Evolutionary conservation across 2,113 vertebrate genomes (phyloP).

Genomic region (Stercorarius parasiticus): DNA sequence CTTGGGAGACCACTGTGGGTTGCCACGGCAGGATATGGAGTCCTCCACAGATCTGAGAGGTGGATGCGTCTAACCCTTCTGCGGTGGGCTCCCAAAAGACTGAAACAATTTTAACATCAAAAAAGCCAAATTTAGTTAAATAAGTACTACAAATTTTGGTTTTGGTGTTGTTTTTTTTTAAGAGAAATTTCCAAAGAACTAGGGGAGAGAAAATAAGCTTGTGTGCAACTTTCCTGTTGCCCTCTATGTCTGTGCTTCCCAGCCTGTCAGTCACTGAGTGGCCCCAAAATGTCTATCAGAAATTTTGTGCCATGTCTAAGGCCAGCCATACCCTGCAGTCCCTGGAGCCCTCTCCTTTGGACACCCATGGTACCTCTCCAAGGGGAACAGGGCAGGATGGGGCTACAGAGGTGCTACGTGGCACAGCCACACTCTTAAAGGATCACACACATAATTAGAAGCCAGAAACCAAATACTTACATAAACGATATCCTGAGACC

Average conservation of each 20-base stretch:
- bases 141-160: background rate
- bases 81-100: background rate
- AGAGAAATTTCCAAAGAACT: background rate
- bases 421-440: background rate
- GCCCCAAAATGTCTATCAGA: background rate
- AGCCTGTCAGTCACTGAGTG: background rate
- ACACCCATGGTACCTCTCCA: background rate
- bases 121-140: background rate
- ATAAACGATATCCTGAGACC: background rate
- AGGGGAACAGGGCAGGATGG: background rate
- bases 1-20: background rate
- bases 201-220: background rate
- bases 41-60: background rate
- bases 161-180: background rate
- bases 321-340: background rate
- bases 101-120: background rate
- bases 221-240: background rate
- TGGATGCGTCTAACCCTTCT: background rate
- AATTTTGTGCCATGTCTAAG: background rate
- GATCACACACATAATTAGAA: background rate
- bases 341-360: background rate
- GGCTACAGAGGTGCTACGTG: background rate
- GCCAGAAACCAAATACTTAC: background rate
- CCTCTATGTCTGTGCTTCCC: fast-evolving
- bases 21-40: background rate